These are phyloP conservation scores for Cladopsammia gracilis DNA, from an alignment of 64 coral and sea anemone species.

Conservation along the genomic window DNA sequence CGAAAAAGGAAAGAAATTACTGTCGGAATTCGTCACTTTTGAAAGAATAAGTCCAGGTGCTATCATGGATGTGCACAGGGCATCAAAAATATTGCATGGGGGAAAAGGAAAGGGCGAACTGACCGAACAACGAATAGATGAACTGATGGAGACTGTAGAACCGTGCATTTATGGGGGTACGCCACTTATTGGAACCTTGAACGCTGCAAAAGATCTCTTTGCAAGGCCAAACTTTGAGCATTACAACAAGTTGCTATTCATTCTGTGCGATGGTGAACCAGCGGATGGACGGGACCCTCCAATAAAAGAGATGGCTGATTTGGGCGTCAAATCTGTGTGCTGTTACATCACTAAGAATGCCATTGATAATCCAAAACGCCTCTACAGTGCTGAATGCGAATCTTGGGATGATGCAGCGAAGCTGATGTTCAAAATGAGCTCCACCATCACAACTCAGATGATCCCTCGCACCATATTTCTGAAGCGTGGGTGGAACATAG, in stretches of 20 bases:
- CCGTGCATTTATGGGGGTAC: constrained; percentile 47
- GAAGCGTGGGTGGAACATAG: constrained; percentile 63
- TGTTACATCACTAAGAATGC: constrained; percentile 29
- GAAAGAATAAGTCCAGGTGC: neutral
- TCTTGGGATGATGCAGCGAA: constrained; percentile 19
- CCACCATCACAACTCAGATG: constrained; percentile 9
- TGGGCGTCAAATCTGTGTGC: neutral
- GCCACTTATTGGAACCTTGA: neutral
- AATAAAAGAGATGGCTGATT: neutral
- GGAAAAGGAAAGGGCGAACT: constrained; percentile 25
- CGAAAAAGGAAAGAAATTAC: neutral
- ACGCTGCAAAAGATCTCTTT: neutral
- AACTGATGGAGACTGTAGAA: neutral
- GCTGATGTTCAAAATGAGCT: constrained; percentile 61
- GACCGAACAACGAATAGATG: neutral
- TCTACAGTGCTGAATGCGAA: neutral
- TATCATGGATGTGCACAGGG: constrained; percentile 41
- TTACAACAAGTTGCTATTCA: constrained; percentile 50
- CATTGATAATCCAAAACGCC: neutral
- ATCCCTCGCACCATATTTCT: constrained; percentile 64
- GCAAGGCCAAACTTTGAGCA: neutral
- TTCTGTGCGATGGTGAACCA: constrained; percentile 54
- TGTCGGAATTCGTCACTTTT: neutral
- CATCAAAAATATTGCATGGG: constrained; percentile 53
- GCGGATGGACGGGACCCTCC: neutral